phyloP scores from a whole-genome alignment of 2,113 vertebrate species.

The Heterotilapia buettikoferi region DNA sequence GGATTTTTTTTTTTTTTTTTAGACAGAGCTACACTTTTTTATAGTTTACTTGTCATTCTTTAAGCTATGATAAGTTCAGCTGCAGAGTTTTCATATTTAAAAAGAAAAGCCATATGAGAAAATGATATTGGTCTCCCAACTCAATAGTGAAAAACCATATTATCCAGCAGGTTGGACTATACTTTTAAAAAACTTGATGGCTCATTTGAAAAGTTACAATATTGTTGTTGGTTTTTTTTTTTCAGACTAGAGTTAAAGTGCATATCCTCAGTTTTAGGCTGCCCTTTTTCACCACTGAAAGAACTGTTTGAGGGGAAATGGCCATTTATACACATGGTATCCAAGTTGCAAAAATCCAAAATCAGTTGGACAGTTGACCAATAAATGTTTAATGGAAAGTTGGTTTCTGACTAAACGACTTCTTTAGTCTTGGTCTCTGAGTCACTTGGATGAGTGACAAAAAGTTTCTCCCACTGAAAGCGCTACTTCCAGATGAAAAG shows the following conservation, averaged over 20 bases:
- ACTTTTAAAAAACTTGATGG: background rate
- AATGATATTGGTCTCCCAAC: background rate
- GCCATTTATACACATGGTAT: background rate
- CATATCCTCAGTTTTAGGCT: background rate
- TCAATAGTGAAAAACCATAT: background rate
- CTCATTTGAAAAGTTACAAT: background rate
- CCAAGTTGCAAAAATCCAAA: background rate
- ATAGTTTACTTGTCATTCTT: background rate
- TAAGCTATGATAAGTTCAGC: background rate
- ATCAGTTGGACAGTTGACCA: background rate
- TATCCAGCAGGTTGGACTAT: background rate
- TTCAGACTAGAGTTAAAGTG: background rate
- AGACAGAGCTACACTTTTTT: background rate
- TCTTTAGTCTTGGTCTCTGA: background rate
- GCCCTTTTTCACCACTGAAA: background rate
- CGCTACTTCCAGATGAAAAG: background rate
- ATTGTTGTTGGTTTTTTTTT: no score
- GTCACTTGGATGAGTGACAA: background rate
- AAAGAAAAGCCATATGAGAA: background rate
- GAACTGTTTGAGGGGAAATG: background rate
- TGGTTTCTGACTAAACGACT: background rate
- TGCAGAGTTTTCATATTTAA: background rate
- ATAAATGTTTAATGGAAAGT: background rate
- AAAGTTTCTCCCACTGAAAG: background rate
- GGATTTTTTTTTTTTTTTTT: accelerated